Base-by-base conservation (phyloP, 1,140 invertebrate genomes). In the Bombyx mori region DNA sequence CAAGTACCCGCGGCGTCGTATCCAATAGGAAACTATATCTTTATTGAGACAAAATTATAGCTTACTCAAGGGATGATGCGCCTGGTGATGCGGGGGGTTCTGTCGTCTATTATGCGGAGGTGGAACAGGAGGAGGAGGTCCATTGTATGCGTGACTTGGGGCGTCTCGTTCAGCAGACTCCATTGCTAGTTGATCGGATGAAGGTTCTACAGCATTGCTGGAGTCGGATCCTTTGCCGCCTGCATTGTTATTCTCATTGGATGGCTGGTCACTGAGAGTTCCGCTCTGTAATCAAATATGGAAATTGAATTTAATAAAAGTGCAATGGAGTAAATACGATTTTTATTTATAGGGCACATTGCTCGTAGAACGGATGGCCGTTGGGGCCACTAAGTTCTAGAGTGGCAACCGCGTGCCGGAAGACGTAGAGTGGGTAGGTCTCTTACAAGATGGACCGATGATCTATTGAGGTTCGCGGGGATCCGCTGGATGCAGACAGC, bases 171-270 rank as follows among this genome's bases (percentile, higher is more conserved):
- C 91, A 1, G 90, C 78, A 22, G 92, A 90, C 68, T 93, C 92
- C 62, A 93, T 80, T 2, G 92, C 91, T 54, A 93, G 74, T 70
- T 93, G 92, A 69, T 93, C 91, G 6, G 90, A 84, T 47, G 78
- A 79, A 0, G 81, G 76, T 44, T 86, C 83, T 0, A 66, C 90
- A 61, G 66, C 77, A 51, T 55, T 82, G 61, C 65, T 83, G 7
- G 75, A 54, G 42, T 86, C 83, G 0, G 79, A 55, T 2, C 71
- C 79, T 0, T 73, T 63, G 7, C 71, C 64, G 0, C 79, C 78
- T 8, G 77, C 73, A 10, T 75, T 75, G 10, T 73, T 73, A 42
- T 72, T 74, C 50, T 86, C 83, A 61, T 84, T 86, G 6, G 83
- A 77, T 7, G 81, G 63, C 54, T 86, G 83, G 43, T 86, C 83